Percentiles rank a stretch among this genome's conserved stretches.
These are phyloP conservation scores for Callithrix jacchus DNA, from an alignment of 2,113 vertebrate genomes.

Conservation along the genomic window DNA sequence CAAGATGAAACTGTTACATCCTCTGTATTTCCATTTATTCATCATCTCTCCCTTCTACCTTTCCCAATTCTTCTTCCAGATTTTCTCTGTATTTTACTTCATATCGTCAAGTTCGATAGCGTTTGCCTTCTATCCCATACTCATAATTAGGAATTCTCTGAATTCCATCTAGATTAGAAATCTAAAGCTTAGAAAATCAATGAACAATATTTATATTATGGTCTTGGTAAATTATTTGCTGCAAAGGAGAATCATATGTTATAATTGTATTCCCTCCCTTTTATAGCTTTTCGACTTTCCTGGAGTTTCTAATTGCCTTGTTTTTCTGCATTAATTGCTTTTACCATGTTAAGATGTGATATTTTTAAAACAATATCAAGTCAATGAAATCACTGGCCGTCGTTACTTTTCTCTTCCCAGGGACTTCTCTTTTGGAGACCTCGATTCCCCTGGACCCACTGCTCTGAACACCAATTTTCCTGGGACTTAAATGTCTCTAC, in stretches of 20 bases:
- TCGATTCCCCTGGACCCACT: neutral
- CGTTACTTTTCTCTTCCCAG: neutral
- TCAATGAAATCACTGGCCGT: neutral
- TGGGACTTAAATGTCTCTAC: too few species aligned
- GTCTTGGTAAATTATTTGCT: neutral
- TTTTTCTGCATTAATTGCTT: neutral
- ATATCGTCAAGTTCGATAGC: neutral
- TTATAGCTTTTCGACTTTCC: neutral
- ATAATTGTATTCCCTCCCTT: neutral
- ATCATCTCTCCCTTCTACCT: neutral
- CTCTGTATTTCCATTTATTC: rapidly evolving
- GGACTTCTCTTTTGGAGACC: too few species aligned
- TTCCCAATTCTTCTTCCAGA: neutral
- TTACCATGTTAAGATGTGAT: neutral
- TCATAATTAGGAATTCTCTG: neutral
- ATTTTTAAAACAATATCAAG: neutral
- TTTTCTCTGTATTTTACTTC: neutral
- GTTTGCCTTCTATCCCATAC: neutral
- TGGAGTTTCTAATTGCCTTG: neutral
- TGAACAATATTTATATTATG: neutral
- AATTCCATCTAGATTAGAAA: neutral
- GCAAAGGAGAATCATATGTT: neutral
- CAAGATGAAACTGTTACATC: rapidly evolving
- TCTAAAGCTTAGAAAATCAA: neutral
- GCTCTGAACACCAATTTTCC: too few species aligned